Evolutionary conservation across 2,113 vertebrate species (phyloP).

Genomic region (Stomatorhinus ivindoensis): DNA sequence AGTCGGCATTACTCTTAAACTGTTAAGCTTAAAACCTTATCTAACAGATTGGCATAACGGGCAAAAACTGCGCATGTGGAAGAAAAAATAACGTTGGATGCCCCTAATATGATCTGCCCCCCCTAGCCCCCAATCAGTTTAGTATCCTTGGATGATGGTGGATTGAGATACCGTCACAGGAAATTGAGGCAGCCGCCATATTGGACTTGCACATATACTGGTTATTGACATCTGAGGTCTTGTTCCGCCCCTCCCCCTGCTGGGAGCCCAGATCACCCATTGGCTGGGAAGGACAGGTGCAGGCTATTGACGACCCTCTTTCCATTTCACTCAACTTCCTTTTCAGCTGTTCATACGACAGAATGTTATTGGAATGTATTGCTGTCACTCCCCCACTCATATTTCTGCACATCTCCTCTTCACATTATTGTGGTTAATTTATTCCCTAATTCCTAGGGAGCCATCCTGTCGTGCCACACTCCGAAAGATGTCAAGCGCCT

Average conservation of each 20-base stretch:
- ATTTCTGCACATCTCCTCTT: not conserved
- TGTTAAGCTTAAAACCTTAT: not conserved
- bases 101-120: not conserved
- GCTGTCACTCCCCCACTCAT: not conserved
- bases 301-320: not conserved
- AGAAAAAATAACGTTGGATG: not conserved
- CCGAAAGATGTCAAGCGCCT: not conserved
- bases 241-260: not conserved
- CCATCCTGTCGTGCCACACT: not conserved
- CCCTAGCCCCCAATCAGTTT: not conserved
- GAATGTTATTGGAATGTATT: slow-evolving; percentile 8
- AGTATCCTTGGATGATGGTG: not conserved
- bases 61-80: not conserved
- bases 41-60: not conserved
- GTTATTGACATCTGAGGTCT: not conserved
- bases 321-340: not conserved
- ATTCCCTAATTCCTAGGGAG: not conserved
- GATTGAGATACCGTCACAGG: not conserved
- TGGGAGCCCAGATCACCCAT: not conserved
- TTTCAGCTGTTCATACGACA: not conserved
- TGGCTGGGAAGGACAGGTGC: not conserved
- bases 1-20: not conserved
- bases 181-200: not conserved
- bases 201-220: not conserved
- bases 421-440: not conserved